Evolutionary conservation across 1,140 invertebrate species (phyloP), one percentile per base, ranked within the genome.

Genomic region (Planococcus citri): DNA sequence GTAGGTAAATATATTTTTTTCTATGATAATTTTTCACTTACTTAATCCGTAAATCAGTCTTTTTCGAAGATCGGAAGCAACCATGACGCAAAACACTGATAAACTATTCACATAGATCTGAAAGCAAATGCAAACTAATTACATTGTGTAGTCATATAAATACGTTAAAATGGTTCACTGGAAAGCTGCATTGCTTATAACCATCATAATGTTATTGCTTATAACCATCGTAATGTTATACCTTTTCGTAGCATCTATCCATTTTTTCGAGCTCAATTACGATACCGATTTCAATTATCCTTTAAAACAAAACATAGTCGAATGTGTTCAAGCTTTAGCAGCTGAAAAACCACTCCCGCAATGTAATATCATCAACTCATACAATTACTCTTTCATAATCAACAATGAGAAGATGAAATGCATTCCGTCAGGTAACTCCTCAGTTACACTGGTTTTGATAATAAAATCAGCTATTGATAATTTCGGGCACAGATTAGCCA

Each of bases 221-320:
- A 37, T 37, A 8, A 8, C 33, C 33, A 37, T 37, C 6, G 33
- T 37, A 6, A 37, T 37, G 33, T 14, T 68, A 24, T 71, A 87
- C 73, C 82, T 80, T 71, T 86, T 85, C 73, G 88, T 88, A 70
- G 76, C 83, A n/a, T 85, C 88, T 71, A 82, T 82, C 1, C 86
- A 89, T 75, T 69, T 87, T 0, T 83, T 88, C 73, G 88, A 90
- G 77, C 76, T 81, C 57, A 80, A 87, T 74, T 90, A 85, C 74
- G 78, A 85, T 70, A 78, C 78, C 6, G 78, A 84, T 70, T 91
- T 91, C 76, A 75, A 78, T 37, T 91, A 91, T 78, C 89, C 89
- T 0, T 81, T 87, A 12, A 80, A 87, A 72, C 84, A 82, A 24
- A 80, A 87, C 72, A 78, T 87, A 38, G 76, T 80, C 51, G 74